These are phyloP conservation scores for Lymantria dispar DNA, from an alignment of 2,888 invertebrate species.

Conservation along the genomic window DNA sequence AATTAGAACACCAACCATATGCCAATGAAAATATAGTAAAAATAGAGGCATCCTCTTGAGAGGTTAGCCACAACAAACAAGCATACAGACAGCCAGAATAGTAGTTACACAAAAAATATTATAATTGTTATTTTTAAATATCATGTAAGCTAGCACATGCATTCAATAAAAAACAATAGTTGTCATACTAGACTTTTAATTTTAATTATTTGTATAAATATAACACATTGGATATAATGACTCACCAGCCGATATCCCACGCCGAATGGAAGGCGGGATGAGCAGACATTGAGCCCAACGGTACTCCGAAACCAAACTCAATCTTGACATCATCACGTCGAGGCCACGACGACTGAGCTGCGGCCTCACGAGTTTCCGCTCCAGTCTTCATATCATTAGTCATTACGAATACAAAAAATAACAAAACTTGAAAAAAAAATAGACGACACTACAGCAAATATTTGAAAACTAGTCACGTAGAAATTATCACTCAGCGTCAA, in stretches of 20 bases:
- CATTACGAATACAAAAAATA: conserved; percentile 39
- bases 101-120: too few relatives aligned
- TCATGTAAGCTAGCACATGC: too few relatives aligned
- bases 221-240: neutral
- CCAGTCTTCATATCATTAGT: conserved; percentile 56
- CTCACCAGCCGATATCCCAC: conserved; percentile 80
- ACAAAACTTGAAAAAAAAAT: neutral
- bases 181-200: too few relatives aligned
- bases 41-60: too few relatives aligned
- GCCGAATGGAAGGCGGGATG: conserved; percentile 79
- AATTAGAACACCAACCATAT: too few relatives aligned
- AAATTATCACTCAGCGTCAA: neutral
- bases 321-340: conserved; percentile 79
- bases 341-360: conserved; percentile 51
- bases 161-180: too few relatives aligned
- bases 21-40: too few relatives aligned
- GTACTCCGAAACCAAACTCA: conserved; percentile 76
- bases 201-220: too few relatives aligned
- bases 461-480: neutral
- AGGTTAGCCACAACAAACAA: too few relatives aligned
- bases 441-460: neutral
- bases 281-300: conserved; percentile 77
- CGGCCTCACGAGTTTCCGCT: conserved; percentile 35
- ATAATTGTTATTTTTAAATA: too few relatives aligned
- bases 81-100: too few relatives aligned